Base-by-base conservation (phyloP, 2,113 vertebrate species). In the Plotosus lineatus region DNA sequence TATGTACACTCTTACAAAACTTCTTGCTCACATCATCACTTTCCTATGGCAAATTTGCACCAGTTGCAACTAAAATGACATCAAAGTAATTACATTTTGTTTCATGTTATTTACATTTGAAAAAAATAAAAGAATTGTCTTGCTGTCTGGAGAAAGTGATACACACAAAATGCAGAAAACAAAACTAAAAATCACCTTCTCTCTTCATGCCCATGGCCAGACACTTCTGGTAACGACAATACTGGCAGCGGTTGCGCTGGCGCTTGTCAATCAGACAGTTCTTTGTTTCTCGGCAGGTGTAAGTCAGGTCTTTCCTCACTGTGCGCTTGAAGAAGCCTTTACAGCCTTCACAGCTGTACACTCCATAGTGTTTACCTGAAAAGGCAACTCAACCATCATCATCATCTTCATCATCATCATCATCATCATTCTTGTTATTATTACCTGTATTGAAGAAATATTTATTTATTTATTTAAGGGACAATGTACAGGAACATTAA, bases 191-290 rank as follows among this genome's bases (percentile, higher is more conserved):
- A 23, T 0, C 56, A 99, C 98, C 98, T 97, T 99, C 98, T 90
- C 97, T 92, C 92, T 99, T 98, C 98, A 99, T 99, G 87, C 98
- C 98, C 96, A 97, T 99, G 65, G 97, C 96, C 51, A 99, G 94
- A 92, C 98, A 98, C 93, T 99, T 99, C 95, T 99, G 98, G 87
- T 99, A 99, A 87, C 98, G 97, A 91, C 98, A 99, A 92, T 99
- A 99, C 92, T 99, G 98, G 88, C 98, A 99, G 51, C 98, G 97
- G 93, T 98, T 99, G 85, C 98, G 95, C 93, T 99, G 98, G n/a
- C 98, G 95, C 88, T 99, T 99, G 90, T 99, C 98, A 2, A 99
- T 98, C 31, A 96, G 85, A 76, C 97, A 99, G 94, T 99, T 94
- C 90, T 98, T 98, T 92, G 92, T 99, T 93, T 99, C 98, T 0